Conservation (phyloP, 1,140 invertebrate species). For the Drosophila jambulina region DNA sequence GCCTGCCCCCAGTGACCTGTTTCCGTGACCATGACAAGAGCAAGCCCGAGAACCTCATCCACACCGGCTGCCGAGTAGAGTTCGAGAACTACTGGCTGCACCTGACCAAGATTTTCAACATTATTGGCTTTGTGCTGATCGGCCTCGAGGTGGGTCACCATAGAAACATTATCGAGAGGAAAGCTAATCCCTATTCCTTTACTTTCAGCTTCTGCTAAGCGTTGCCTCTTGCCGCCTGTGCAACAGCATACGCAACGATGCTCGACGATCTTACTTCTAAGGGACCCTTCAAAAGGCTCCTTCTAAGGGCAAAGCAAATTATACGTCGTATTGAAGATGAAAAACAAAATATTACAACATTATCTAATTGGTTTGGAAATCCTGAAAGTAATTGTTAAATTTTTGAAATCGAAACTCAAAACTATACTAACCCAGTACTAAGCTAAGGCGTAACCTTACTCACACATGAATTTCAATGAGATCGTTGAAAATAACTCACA, state of each 20-base stretch:
- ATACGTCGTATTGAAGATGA: neutral
- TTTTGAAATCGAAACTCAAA: constrained; percentile 11
- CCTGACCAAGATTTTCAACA: constrained; percentile 64
- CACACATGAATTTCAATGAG: constrained; percentile 18
- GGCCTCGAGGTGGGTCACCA: constrained; percentile 57
- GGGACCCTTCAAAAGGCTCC: neutral
- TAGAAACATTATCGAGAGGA: neutral
- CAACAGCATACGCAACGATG: constrained; percentile 80
- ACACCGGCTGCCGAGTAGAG: constrained; percentile 68
- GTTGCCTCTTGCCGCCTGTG: constrained; percentile 71
- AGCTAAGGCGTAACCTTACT: neutral
- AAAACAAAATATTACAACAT: constrained; percentile 11
- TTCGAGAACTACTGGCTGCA: constrained; percentile 78
- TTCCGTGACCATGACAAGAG: constrained; percentile 65
- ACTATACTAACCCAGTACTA: constrained; percentile 8
- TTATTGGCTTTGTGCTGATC: constrained; percentile 65
- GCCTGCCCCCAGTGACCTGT: constrained; percentile 57
- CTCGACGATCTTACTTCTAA: constrained; percentile 66
- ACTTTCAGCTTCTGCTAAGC: constrained; percentile 62
- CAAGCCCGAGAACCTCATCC: constrained; percentile 70
- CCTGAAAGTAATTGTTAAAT: constrained; percentile 2
- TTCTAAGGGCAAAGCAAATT: neutral
- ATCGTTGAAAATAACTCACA: constrained; percentile 17
- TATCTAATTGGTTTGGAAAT: constrained; percentile 1
- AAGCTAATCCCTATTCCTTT: neutral